Evolutionary conservation across 2,113 vertebrate species (phyloP), one percentile per base, ranked within the genome.

Genomic region (Phoenicopterus ruber): DNA sequence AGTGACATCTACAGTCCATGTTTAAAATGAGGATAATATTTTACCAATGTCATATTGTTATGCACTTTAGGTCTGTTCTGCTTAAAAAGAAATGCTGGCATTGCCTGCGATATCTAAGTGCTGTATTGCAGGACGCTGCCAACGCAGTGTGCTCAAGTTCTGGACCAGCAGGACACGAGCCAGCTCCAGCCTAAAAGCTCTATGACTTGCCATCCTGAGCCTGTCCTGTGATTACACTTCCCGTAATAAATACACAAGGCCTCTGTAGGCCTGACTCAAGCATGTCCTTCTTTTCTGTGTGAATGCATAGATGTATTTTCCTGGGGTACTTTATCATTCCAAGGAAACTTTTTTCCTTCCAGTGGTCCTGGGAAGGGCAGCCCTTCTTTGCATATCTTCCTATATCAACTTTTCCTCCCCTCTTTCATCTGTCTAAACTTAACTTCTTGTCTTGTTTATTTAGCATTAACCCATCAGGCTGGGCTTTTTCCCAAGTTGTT

Each of bases 1-100:
- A 96, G 94, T 96, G 96, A 96, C 96, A 97, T 86, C 96, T 97
- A 94, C 87, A 96, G 92, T 81, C 86, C 79, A 11, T 59, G 67
- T 67, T 93, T 95, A 82, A 94, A 97, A 94, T 1, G 2, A 76
- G 10, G 40, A 18, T 40, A 72, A 14, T 76, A 49, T 76, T 76
- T 88, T 88, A 32, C 28, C n/a, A 21, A 31, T n/a, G 47, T 44
- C 77, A 34, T 31, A 18, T 16, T n/a, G 24, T 50, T 74, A 55
- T 13, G 58, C 44, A 26, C 36, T 76, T 86, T 6, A 59, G 10
- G 31, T 59, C 34, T 55, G 29, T 65, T 87, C n/a, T 85, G 44
- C 61, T 79, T 82, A 57, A 71, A 90, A 85, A 59, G 47, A 86
- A 95, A 57, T 14, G 36, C 57, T 94, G 77, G 14, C 40, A 22